These are phyloP conservation scores for Macropus fuliginosus DNA, from an alignment of 2,797 vertebrate species.

Conservation along the genomic window DNA sequence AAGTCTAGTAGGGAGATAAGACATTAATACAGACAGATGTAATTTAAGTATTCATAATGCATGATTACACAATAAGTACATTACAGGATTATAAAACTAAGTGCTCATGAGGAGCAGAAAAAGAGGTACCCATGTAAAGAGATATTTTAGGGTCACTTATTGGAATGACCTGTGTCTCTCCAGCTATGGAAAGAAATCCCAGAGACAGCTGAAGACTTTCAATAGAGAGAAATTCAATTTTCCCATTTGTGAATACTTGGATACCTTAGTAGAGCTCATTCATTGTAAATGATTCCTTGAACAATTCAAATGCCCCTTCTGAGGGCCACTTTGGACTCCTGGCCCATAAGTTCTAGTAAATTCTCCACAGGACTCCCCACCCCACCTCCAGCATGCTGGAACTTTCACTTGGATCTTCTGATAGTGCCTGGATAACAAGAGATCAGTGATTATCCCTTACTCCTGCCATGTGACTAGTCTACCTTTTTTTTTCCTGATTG, in stretches of 20 bases:
- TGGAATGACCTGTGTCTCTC: not conserved
- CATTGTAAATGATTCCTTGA: not conserved
- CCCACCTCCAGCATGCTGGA: too few relatives aligned
- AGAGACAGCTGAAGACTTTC: not conserved
- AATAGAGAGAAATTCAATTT: not conserved
- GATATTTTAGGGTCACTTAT: not conserved
- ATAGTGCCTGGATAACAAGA: not conserved
- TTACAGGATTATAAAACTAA: not conserved
- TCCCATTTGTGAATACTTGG: not conserved
- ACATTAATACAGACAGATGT: not conserved
- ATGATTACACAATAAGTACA: not conserved
- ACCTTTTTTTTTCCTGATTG: not conserved
- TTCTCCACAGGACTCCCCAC: not conserved
- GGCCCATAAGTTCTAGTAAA: not conserved
- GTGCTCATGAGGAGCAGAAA: not conserved
- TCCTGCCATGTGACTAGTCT: not conserved
- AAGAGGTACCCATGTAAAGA: not conserved
- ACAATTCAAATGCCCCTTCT: not conserved
- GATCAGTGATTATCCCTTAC: not conserved
- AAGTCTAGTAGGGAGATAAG: not conserved
- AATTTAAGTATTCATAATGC: not conserved
- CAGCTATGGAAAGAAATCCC: not conserved
- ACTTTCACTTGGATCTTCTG: not conserved
- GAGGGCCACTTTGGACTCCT: not conserved
- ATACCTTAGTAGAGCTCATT: slow-evolving; percentile 11